A percentile compares a stretch with the other conserved stretches of the same genome.
Conservation (phyloP, 1,140 invertebrate genomes). For the Papilio glaucus region DNA sequence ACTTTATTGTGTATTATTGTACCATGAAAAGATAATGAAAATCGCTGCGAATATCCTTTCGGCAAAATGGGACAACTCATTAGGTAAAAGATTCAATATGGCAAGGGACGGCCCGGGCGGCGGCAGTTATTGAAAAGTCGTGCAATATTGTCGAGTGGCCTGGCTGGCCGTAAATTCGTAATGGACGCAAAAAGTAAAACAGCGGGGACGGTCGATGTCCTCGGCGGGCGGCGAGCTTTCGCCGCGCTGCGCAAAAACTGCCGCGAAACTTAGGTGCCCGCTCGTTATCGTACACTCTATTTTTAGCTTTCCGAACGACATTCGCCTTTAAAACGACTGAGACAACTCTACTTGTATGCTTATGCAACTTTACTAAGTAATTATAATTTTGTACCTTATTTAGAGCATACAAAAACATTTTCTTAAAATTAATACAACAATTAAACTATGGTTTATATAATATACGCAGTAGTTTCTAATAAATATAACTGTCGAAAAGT, state of each 20-base stretch:
- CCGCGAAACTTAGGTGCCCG: conserved; percentile 48
- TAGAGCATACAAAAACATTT: not conserved
- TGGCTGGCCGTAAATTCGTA: conserved; percentile 78
- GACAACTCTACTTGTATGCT: not conserved
- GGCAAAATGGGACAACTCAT: conserved; percentile 53
- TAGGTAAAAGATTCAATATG: conserved; percentile 75
- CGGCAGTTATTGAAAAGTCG: conserved; percentile 80
- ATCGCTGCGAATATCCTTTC: conserved; percentile 2
- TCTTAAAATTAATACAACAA: no score
- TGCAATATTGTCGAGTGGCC: conserved; percentile 79
- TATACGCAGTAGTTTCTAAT: no score
- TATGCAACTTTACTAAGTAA: conserved; percentile 4
- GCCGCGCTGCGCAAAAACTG: conserved; percentile 65
- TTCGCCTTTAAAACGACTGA: conserved; percentile 14
- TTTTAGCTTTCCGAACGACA: conserved; percentile 23
- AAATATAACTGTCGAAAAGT: no score
- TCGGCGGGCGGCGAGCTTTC: conserved; percentile 56
- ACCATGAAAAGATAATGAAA: conserved; percentile 40
- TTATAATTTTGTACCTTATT: not conserved
- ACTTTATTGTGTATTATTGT: not conserved
- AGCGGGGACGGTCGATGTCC: conserved; percentile 59
- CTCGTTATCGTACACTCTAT: conserved; percentile 32
- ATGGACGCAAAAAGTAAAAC: conserved; percentile 80
- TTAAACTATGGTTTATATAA: no score
- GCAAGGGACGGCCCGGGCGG: conserved; percentile 61